A percentile compares a stretch with the other conserved stretches of the same genome.
These are phyloP conservation scores for Micromys minutus DNA, from an alignment of 2,113 vertebrate species.

Conservation along the genomic window DNA sequence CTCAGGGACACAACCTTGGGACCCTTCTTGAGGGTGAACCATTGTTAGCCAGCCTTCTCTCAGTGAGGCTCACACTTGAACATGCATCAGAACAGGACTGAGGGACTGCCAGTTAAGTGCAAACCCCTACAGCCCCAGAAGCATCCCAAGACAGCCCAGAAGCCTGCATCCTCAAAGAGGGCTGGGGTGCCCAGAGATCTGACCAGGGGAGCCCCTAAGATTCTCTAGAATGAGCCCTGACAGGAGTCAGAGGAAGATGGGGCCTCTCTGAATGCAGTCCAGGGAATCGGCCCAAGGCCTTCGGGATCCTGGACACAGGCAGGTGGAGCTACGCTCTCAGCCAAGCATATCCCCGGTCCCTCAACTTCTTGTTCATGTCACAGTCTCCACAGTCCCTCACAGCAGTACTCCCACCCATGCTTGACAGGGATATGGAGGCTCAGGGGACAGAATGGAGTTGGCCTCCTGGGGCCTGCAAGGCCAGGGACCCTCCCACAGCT, in stretches of 20 bases:
- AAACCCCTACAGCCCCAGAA: background rate
- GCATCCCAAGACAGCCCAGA: background rate
- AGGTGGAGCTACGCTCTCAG: rapidly evolving
- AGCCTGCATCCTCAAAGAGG: background rate
- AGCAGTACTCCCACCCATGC: background rate
- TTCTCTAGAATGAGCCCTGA: background rate
- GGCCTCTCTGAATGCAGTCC: background rate
- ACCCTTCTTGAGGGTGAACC: background rate
- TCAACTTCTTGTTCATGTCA: background rate
- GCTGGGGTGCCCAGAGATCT: background rate
- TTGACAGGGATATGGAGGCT: background rate
- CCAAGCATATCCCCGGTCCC: background rate
- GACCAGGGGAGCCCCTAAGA: background rate
- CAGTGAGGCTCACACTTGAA: background rate
- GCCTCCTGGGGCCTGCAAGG: background rate
- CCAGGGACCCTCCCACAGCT: background rate
- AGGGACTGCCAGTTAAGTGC: too few relatives aligned
- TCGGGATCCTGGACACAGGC: background rate
- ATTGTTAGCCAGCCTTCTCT: background rate
- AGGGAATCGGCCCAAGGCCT: background rate
- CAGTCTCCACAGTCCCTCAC: background rate
- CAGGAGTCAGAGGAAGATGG: background rate
- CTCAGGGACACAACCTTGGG: background rate
- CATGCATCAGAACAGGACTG: rapidly evolving
- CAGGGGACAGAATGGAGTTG: background rate